Evolutionary conservation across 2,888 invertebrate genomes (phyloP), one percentile per base, ranked within the genome.

Genomic region (Caenorhabditis uteleia): DNA sequence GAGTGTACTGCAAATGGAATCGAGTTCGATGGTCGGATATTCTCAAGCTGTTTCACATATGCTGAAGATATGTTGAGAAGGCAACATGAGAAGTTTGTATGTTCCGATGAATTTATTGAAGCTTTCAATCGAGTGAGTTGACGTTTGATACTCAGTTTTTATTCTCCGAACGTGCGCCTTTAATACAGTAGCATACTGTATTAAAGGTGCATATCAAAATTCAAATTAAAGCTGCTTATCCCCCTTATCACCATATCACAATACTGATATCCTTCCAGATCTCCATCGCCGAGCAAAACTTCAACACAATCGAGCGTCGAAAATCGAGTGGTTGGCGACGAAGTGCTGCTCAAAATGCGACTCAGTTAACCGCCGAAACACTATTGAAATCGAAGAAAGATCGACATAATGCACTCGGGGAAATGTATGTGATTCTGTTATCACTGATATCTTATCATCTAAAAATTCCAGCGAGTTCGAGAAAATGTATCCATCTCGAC

Each of bases 51-150:
- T 27, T 48, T 54, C 20, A 33, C 42, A 0, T 67, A 62, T 29
- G 51, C 65, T 10, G 38, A 64, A 2, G 57, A 47, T 6, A 74
- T 70, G 50, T 57, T 79, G 4, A 47, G 75, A 8, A 20, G 53
- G 1, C 77, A 80, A 42, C 79, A 79, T 58, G 62, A 71, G n/a
- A 54, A 70, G 18, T 79, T 79, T 54, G 68, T 70, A 21, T 23
- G 43, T 1, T 79, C 79, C 12, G 75, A 77, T 34, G 77, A 77
- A 42, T 79, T 79, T 49, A 55, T 79, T 14, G 78, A 80, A 18
- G 70, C 75, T 20, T 74, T 78, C 51, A 79, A 79, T 61, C 57
- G 65, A 53, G 64, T 71, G 20, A n/a, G n/a, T n/a, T n/a, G n/a
- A n/a, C n/a, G n/a, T n/a, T n/a, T n/a, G n/a, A n/a, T n/a, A 26